Conservation (phyloP, 2,888 invertebrate genomes). For the Thymelicus sylvestris region DNA sequence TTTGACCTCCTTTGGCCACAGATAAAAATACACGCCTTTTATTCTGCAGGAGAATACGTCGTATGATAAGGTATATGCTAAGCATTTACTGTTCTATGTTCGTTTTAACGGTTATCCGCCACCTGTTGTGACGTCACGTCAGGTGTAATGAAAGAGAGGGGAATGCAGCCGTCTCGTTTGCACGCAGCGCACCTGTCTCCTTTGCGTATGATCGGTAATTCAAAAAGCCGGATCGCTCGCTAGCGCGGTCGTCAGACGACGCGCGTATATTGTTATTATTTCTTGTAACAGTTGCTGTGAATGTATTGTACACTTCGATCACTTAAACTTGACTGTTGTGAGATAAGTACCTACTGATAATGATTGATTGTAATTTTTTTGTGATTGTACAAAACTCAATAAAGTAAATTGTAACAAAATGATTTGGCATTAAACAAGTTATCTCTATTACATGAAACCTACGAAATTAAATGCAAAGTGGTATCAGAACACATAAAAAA, state of each 20-base stretch:
- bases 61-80: conserved; percentile 32
- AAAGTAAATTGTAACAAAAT: too few relatives aligned
- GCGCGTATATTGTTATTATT: not conserved
- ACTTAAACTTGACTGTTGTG: too few relatives aligned
- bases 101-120: conserved; percentile 54
- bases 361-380: too few relatives aligned
- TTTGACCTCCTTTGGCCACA: conserved; percentile 30
- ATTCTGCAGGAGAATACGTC: conserved; percentile 10
- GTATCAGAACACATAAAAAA: too few relatives aligned
- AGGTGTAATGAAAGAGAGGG: conserved; percentile 51
- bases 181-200: conserved; percentile 41
- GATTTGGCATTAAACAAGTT: too few relatives aligned
- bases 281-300: too few relatives aligned
- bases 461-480: too few relatives aligned
- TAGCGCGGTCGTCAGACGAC: not conserved
- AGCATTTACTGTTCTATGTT: conserved; percentile 49
- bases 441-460: too few relatives aligned
- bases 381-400: too few relatives aligned
- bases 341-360: too few relatives aligned
- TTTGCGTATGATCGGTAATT: conserved; percentile 21
- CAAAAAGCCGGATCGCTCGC: not conserved
- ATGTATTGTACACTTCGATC: too few relatives aligned
- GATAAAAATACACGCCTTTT: conserved; percentile 27
- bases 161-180: conserved; percentile 44
- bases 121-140: conserved; percentile 65